phyloP scores from a whole-genome alignment of 1,140 invertebrate species.

The Drosophila auraria region DNA sequence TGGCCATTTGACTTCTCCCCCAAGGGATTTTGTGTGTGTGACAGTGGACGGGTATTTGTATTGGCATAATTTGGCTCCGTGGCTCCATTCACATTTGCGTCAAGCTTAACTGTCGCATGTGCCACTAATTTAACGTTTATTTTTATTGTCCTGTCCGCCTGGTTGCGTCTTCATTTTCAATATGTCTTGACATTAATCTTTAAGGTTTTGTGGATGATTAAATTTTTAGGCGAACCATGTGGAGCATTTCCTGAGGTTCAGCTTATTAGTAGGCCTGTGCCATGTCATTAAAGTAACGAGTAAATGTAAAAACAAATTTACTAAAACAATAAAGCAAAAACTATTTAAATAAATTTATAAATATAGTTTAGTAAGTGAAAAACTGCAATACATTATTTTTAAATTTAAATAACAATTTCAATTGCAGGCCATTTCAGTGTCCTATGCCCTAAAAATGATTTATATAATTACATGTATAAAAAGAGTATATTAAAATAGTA shows the following conservation, averaged over 20 bases:
- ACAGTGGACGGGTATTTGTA: slow-evolving; percentile 24
- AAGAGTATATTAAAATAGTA: too few relatives aligned
- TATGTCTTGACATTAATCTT: slow-evolving; percentile 19
- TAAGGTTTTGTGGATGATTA: neutral
- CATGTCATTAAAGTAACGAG: neutral
- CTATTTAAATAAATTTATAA: neutral
- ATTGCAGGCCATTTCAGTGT: too few relatives aligned
- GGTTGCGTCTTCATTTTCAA: slow-evolving; percentile 45
- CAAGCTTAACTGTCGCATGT: slow-evolving; percentile 60
- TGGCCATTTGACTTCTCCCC: slow-evolving; percentile 17
- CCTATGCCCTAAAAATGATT: too few relatives aligned
- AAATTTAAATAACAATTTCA: too few relatives aligned
- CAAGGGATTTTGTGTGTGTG: neutral
- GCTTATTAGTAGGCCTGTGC: neutral
- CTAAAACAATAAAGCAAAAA: too few relatives aligned
- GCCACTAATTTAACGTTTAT: slow-evolving; percentile 76
- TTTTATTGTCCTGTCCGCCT: slow-evolving; percentile 59
- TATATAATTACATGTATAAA: too few relatives aligned
- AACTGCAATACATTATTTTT: too few relatives aligned
- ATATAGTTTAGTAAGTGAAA: neutral
- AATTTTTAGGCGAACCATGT: neutral
- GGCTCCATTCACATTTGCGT: slow-evolving; percentile 46
- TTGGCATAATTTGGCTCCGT: slow-evolving; percentile 62
- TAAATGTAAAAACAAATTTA: neutral
- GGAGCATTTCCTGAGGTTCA: neutral